Evolutionary conservation across 2,797 vertebrate species (phyloP), one percentile per base, ranked within the genome.

Genomic region (Gymnodraco acuticeps): DNA sequence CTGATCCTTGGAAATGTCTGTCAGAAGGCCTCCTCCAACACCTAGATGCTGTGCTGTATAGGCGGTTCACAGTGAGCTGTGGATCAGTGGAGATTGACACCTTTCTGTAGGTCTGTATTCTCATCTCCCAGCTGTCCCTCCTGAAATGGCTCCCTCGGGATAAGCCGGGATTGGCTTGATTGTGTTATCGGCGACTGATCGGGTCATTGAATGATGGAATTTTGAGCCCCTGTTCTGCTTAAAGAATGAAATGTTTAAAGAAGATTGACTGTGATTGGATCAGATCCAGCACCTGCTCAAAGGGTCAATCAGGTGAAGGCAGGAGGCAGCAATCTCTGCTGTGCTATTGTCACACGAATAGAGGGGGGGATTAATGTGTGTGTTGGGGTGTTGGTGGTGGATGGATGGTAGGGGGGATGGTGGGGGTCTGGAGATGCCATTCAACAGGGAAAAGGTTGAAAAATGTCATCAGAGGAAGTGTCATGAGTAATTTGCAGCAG

Each of bases 241-340:
- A 92, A 91, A 92, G 89, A 92, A 92, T 89, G 84, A 91, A 92
- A 90, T 92, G 92, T 89, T 92, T 93, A 91, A 92, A 94, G 90
- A 87, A 93, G 94, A 94, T 93, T 91, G 93, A 91, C 88, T 92
- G 87, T 92, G 91, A 94, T 94, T 93, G 93, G 88, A 92, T 88
- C 89, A 83, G 91, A 92, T 92, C 89, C 85, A 90, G 90, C 93
- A 94, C 91, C 92, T 92, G 92, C 91, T 94, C 91, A 85, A 84
- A 87, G 84, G 89, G 82, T 92, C 90, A 89, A 85, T 90, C 90
- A 89, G 90, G 87, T 90, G 84, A 89, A 88, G 83, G 85, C 88
- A 77, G 88, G 86, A 90, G 86, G 88, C 87, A 74, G 88, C 86
- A 92, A 92, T 91, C 90, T 92, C 76, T 78, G 81, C 83, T 46